Evolutionary conservation across 2,113 vertebrate species (phyloP).

Genomic region (Lophura nycthemera): DNA sequence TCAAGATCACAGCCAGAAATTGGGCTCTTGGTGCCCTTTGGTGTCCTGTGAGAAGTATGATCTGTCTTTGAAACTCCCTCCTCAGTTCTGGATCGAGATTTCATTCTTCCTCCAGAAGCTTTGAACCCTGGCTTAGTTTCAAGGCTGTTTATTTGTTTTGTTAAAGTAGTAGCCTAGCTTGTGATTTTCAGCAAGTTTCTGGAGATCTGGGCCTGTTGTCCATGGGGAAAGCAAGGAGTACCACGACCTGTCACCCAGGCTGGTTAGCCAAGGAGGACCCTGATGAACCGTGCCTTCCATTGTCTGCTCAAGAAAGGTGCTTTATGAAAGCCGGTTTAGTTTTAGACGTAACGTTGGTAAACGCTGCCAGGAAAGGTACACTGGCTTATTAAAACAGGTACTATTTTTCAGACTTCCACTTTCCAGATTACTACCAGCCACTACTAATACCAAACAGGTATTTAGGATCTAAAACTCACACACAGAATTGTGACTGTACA

Average conservation of each 20-base stretch:
- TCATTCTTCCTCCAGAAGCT: background rate
- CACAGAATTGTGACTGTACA: background rate
- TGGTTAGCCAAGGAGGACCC: background rate
- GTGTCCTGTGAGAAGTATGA: background rate
- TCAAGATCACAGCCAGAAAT: background rate
- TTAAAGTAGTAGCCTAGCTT: background rate
- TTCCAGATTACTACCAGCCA: background rate
- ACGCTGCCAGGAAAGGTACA: background rate
- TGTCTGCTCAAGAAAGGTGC: background rate
- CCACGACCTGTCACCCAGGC: rapidly evolving
- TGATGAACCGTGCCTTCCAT: background rate
- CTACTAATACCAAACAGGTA: background rate
- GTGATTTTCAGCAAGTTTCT: background rate
- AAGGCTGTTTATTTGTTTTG: background rate
- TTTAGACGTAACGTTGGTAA: background rate
- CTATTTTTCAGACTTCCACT: background rate
- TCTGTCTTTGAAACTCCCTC: background rate
- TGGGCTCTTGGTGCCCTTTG: background rate
- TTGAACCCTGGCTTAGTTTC: background rate
- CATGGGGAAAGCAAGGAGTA: rapidly evolving
- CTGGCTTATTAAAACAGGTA: background rate
- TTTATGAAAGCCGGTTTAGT: background rate
- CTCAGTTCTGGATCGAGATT: background rate
- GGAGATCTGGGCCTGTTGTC: background rate
- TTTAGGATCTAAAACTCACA: background rate